Conservation (phyloP, 2,113 vertebrate species). For the Platysteira castanea region DNA sequence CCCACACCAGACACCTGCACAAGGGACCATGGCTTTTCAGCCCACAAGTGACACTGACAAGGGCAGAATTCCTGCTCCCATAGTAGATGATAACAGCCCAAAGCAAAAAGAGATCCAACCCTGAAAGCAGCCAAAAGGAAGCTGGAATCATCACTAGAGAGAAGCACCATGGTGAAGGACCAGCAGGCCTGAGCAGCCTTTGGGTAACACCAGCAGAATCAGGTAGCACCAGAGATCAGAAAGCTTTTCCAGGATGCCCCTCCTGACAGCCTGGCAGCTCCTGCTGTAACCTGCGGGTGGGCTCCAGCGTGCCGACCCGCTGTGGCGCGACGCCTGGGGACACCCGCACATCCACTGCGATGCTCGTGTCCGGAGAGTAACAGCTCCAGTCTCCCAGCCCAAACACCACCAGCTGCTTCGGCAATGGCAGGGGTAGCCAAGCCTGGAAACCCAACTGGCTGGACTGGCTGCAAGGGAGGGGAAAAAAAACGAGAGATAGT, state of each 20-base stretch:
- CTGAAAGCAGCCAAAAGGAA: neutral
- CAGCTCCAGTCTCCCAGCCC: conserved; percentile 82
- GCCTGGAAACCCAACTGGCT: conserved; percentile 76
- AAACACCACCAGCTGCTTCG: conserved; percentile 81
- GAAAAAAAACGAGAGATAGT: neutral
- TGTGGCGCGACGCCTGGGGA: conserved; percentile 63
- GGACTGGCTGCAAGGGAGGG: conserved; percentile 68
- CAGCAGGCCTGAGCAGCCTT: neutral
- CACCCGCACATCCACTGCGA: conserved; percentile 75
- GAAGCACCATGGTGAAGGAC: neutral
- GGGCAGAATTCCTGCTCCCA: neutral
- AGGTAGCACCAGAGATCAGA: neutral
- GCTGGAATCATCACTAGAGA: neutral
- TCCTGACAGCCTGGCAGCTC: neutral
- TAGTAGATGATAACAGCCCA: neutral
- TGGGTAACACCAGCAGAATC: neutral
- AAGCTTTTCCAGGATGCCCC: neutral
- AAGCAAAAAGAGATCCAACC: neutral
- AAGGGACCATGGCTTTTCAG: neutral
- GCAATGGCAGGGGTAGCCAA: conserved; percentile 80
- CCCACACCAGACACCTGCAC: conserved; percentile 83
- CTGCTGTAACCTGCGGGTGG: conserved; percentile 60
- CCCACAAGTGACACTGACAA: neutral
- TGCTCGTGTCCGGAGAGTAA: conserved; percentile 51
- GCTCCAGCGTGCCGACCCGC: conserved; percentile 75